A percentile compares a stretch with the other conserved stretches of the same genome.
phyloP scores from a whole-genome alignment of 2,888 invertebrate species.

The Panzeria rudis region DNA sequence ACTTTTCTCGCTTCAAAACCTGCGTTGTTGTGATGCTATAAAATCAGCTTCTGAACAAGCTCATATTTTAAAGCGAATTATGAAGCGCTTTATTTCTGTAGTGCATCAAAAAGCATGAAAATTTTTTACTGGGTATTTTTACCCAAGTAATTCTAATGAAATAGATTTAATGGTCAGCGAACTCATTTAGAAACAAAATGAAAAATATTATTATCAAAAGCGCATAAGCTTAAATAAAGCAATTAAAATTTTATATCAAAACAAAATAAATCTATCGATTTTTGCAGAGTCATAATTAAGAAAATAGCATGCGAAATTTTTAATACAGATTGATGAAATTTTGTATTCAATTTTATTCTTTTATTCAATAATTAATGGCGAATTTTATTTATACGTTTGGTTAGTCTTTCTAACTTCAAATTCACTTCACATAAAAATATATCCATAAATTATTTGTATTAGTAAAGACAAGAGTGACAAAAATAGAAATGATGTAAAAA shows the following conservation, averaged over 20 bases:
- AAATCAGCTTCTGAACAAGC: too few species aligned
- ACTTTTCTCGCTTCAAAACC: too few species aligned
- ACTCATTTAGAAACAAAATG: slow-evolving; percentile 1
- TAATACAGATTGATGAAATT: background rate
- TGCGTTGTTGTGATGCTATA: too few species aligned
- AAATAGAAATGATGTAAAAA: background rate
- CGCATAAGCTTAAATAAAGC: background rate
- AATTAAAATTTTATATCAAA: too few species aligned
- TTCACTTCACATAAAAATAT: background rate
- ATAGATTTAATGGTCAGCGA: slow-evolving; percentile 35
- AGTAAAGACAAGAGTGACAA: background rate
- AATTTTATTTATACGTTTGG: background rate
- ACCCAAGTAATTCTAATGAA: background rate
- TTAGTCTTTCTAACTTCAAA: background rate
- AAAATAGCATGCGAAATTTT: background rate
- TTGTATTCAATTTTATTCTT: background rate
- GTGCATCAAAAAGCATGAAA: too few species aligned
- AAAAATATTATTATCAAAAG: background rate
- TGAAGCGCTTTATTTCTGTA: too few species aligned
- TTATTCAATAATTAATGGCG: background rate
- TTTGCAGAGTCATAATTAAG: slow-evolving; percentile 1
- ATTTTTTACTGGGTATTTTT: too few species aligned
- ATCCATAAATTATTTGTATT: slow-evolving; percentile 20
- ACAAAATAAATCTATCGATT: slow-evolving; percentile 1
- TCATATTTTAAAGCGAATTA: too few species aligned